Evolutionary conservation across 2,888 invertebrate genomes (phyloP), one percentile per base, ranked within the genome.

Genomic region (Dryomyza anilis): DNA sequence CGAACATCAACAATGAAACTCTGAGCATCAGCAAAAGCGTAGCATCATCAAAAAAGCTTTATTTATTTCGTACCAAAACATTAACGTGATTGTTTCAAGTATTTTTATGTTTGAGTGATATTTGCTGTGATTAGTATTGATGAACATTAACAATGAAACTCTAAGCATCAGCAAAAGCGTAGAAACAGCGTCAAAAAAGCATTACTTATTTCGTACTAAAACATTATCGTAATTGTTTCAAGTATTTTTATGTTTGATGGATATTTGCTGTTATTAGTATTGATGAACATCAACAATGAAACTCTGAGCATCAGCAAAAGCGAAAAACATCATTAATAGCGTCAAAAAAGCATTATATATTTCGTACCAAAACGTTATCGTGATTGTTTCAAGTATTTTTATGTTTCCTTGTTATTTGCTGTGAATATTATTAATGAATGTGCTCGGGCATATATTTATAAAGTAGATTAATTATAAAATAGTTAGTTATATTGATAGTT

Each of bases 331-430:
- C 69, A 69, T 70, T 67, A 71, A 29, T 52, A 59, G 70, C 71
- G 71, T 72, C 67, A 72, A 71, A 72, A 71, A 72, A 66, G 67
- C 70, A 70, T 72, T 68, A 72, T n/a, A n/a, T n/a, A n/a, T n/a
- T n/a, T n/a, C n/a, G n/a, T n/a, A n/a, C n/a, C n/a, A n/a, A n/a
- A n/a, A n/a, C n/a, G n/a, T n/a, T n/a, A n/a, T n/a, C n/a, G n/a
- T n/a, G n/a, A n/a, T n/a, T n/a, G n/a, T n/a, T n/a, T n/a, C 16
- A 43, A 43, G 43, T 43, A 43, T 67, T 70, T 65, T 71, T 67
- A 70, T 64, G 68, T 67, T 71, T 69, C 59, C 64, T 50, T 69
- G n/a, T n/a, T n/a, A n/a, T n/a, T n/a, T n/a, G n/a, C n/a, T n/a
- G n/a, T n/a, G n/a, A n/a, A n/a, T n/a, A n/a, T n/a, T n/a, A n/a